Percentiles rank a stretch among this genome's conserved stretches.
These are phyloP conservation scores for Melanotaenia parkinsoni DNA, from an alignment of 2,797 vertebrate genomes.

Conservation along the genomic window DNA sequence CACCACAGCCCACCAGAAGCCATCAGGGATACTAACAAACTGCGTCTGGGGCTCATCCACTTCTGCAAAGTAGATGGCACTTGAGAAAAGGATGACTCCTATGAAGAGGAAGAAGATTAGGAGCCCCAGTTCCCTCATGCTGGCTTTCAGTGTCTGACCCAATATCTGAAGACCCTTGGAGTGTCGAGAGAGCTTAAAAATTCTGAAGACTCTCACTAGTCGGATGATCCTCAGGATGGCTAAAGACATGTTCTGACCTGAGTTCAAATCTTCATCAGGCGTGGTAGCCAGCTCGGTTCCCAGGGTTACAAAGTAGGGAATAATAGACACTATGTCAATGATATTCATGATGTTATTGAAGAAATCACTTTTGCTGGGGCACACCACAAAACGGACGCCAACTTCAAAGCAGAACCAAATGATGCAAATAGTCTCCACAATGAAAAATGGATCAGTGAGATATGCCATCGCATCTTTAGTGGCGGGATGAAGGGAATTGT, in stretches of 20 bases:
- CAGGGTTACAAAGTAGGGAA: constrained; percentile 96
- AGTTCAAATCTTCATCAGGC: constrained; percentile 83
- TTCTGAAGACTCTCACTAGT: constrained; percentile 94
- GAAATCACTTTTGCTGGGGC: constrained; percentile 96
- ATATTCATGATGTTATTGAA: constrained; percentile 98
- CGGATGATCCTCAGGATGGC: constrained; percentile 94
- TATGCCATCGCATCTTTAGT: constrained; percentile 75
- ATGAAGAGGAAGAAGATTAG: constrained; percentile 99
- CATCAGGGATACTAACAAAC: constrained; percentile 97
- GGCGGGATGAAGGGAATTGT: constrained; percentile 66
- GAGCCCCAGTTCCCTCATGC: constrained; percentile 91
- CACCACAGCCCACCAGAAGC: constrained; percentile 99
- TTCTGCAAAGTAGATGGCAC: constrained; percentile 97
- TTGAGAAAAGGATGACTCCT: constrained; percentile 98
- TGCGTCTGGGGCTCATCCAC: constrained; percentile 97
- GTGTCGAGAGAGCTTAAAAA: constrained; percentile 96
- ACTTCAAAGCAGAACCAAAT: constrained; percentile 98
- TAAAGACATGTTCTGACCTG: constrained; percentile 94
- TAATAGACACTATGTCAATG: constrained; percentile 96
- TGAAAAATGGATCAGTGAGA: constrained; percentile 96
- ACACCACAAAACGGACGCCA: constrained; percentile 91
- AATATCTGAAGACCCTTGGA: constrained; percentile 95
- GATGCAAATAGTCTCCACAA: constrained; percentile 95
- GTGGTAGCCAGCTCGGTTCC: constrained; percentile 92
- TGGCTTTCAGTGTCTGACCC: constrained; percentile 93